Base-by-base conservation (phyloP, 2,113 vertebrate genomes). In the Pyxicephalus adspersus region DNA sequence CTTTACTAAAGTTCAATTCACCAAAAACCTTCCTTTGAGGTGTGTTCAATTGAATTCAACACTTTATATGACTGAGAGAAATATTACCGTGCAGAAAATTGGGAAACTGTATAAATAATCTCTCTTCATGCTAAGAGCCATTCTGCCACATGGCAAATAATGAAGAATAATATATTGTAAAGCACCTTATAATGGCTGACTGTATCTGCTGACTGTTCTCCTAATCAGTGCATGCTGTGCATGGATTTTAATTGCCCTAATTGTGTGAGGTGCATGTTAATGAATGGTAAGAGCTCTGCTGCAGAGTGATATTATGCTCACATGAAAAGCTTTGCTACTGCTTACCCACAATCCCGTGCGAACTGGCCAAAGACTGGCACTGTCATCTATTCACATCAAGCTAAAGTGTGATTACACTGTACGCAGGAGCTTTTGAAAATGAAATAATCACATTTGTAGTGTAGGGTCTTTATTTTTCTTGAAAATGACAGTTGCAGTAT, bases 181-280 rank as follows among this genome's bases (percentile, higher is more conserved):
- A 61, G 60, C 45, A 55, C 18, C 60, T 26, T 28, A 23, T 77
- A 77, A 77, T 77, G 38, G 60, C 57, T 64, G 45, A 31, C 75
- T 64, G 45, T 51, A 19, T 77, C 75, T 64, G 52, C 63, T 64
- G 75, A 65, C 75, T 65, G 52, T 58, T 22, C n/a, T 63, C 73
- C 55, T 63, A 65, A 77, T 52, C 45, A 77, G 60, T 77, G 61
- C 26, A 2, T 65, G 63, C 63, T 65, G 75, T 64, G 61, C 50
- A 29, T 64, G 2, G 25, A 15, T 65, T 23, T 64, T 77, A 77
- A 77, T 77, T 77, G 61, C 26, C 64, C 20, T 77, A 77, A 54
- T 77, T 54, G 60, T 65, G 50, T 34, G 60, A 20, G 38, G 20
- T 19, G 50, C 45, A 64, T 64, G 25, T 76, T 76, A 76, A 76